Percentiles rank a stretch among this genome's conserved stretches.
These are phyloP conservation scores for Ochlodes sylvanus DNA, from an alignment of 2,888 invertebrate genomes.

Conservation along the genomic window DNA sequence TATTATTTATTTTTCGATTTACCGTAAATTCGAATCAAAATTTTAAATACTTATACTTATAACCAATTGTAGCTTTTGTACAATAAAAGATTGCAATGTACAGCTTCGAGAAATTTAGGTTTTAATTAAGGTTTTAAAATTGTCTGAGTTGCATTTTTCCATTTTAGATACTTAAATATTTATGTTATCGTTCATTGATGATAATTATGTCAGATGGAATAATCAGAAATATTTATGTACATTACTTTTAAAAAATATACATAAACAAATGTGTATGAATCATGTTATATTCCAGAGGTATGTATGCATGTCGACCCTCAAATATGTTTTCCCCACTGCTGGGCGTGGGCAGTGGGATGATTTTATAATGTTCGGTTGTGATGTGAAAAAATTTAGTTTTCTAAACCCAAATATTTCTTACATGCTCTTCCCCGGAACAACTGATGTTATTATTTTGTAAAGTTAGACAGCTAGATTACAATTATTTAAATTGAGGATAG, in stretches of 20 bases:
- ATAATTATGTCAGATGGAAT: background rate
- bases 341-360: background rate
- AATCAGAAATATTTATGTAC: background rate
- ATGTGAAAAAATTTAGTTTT: slow-evolving; percentile 24
- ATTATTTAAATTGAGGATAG: slow-evolving; percentile 31
- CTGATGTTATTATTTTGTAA: slow-evolving; percentile 22
- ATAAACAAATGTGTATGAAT: background rate
- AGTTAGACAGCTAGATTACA: slow-evolving; percentile 36
- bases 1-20: background rate
- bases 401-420: slow-evolving; percentile 14
- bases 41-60: no score
- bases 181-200: background rate
- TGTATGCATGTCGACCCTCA: background rate
- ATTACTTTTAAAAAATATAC: no score
- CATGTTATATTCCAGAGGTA: slow-evolving; percentile 2
- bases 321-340: background rate
- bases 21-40: no score
- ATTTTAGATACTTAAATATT: background rate
- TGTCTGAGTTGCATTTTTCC: slow-evolving; percentile 7
- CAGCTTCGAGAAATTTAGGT: no score
- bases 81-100: no score
- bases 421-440: slow-evolving; percentile 16
- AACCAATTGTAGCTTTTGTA: no score
- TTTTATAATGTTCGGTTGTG: slow-evolving; percentile 30
- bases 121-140: no score